Evolutionary conservation across 2,888 invertebrate species (phyloP).

Genomic region (Drosophila cracens): DNA sequence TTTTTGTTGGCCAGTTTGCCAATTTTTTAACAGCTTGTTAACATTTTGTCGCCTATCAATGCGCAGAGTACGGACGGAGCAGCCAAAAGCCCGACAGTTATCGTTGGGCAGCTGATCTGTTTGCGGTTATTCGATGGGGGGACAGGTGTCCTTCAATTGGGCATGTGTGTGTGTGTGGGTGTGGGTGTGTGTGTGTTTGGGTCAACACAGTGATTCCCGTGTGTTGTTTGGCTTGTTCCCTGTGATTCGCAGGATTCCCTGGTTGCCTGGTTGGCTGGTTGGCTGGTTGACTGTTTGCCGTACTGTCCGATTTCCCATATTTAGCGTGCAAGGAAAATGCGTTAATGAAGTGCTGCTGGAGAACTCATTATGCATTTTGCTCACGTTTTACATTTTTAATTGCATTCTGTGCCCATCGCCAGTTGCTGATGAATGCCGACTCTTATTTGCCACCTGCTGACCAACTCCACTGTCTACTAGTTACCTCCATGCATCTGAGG

Average conservation of each 20-base stretch:
- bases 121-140: slow-evolving; percentile 35
- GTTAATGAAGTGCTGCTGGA: slow-evolving; percentile 76
- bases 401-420: slow-evolving; percentile 52
- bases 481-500: slow-evolving; percentile 30
- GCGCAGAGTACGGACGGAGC: slow-evolving; percentile 24
- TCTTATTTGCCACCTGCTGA: slow-evolving; percentile 1
- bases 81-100: slow-evolving; percentile 29
- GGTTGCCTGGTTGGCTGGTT: slow-evolving; percentile 10
- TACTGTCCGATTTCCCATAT: slow-evolving; percentile 10
- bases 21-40: slow-evolving; percentile 79
- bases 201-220: slow-evolving; percentile 8
- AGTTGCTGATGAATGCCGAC: slow-evolving; percentile 7
- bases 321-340: slow-evolving; percentile 55
- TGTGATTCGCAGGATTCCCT: slow-evolving; percentile 10
- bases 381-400: slow-evolving; percentile 77
- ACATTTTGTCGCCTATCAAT: slow-evolving; percentile 78
- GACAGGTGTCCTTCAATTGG: slow-evolving; percentile 18
- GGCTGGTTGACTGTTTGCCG: neutral
- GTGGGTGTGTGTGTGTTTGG: neutral
- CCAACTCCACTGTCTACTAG: slow-evolving; percentile 8
- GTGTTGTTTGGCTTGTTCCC: slow-evolving; percentile 1
- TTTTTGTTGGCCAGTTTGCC: slow-evolving; percentile 47
- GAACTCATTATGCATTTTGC: slow-evolving; percentile 79
- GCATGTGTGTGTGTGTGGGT: neutral
- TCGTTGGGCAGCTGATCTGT: slow-evolving; percentile 50